Evolutionary conservation across 1,140 invertebrate genomes (phyloP).

Genomic region (Scaptomyza hsui): DNA sequence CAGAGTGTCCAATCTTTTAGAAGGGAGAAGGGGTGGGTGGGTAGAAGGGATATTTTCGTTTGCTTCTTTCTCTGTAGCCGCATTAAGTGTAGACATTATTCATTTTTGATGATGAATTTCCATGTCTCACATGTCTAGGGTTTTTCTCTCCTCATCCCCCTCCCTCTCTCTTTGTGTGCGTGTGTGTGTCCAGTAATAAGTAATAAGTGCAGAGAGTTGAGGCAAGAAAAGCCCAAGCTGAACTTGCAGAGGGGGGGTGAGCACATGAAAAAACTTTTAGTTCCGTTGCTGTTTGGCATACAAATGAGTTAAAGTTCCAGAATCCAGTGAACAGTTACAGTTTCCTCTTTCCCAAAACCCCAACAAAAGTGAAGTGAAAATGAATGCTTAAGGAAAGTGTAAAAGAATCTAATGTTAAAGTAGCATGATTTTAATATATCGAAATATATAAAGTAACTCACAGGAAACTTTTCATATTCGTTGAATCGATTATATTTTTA

Average conservation of each 20-base stretch:
- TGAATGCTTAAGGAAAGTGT: constrained; percentile 26
- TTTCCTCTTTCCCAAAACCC: not conserved
- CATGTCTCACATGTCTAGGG: constrained; percentile 81
- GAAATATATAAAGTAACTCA: not conserved
- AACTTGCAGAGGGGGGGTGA: constrained; percentile 14
- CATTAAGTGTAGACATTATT: constrained; percentile 83
- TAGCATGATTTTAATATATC: not conserved
- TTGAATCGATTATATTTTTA: too few relatives aligned
- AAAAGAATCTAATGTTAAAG: constrained; percentile 13
- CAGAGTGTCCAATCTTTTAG: constrained; percentile 13
- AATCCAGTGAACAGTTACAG: not conserved
- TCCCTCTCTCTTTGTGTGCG: not conserved
- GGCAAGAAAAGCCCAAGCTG: constrained; percentile 48
- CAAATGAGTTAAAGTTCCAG: constrained; percentile 77
- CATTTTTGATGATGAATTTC: constrained; percentile 83
- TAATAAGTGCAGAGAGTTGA: constrained; percentile 70
- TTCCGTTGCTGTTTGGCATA: constrained; percentile 78
- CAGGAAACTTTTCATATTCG: too few relatives aligned
- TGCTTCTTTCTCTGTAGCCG: constrained; percentile 51
- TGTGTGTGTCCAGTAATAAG: constrained; percentile 75
- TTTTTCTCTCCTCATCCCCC: constrained; percentile 29
- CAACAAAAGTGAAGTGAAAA: constrained; percentile 44
- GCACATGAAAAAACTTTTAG: constrained; percentile 78
- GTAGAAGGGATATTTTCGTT: constrained; percentile 15
- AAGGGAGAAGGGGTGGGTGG: too few relatives aligned